Evolutionary conservation across 2,888 invertebrate species (phyloP), one percentile per base, ranked within the genome.

Genomic region (Phaedon cochleariae): DNA sequence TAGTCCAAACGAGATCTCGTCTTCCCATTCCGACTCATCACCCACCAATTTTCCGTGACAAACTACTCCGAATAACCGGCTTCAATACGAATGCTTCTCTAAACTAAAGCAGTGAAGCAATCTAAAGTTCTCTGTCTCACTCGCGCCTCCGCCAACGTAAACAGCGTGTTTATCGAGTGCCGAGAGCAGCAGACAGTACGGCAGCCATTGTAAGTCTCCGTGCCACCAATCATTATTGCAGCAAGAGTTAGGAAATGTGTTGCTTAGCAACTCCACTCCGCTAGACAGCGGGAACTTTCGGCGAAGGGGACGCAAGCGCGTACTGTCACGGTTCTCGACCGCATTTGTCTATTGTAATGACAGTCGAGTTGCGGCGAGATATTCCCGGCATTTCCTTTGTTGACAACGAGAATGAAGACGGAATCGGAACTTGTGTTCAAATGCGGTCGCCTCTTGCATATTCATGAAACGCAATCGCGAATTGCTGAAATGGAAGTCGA

Each of bases 181-280:
- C 69, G 75, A 79, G 74, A 76, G 76, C 69, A 58, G 62, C 64
- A 77, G 76, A 79, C 78, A 73, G 73, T 71, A 68, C 72, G 81
- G 82, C 83, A 79, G 82, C 83, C 84, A 83, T 83, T 83, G 83
- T 81, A 78, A 81, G 81, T 77, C 77, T 80, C 78, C 77, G 75
- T 76, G 79, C 82, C 81, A 82, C 84, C 84, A 83, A 83, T 83
- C 83, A 82, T 83, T 83, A 82, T 77, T 80, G 81, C 80, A 76
- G 82, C 81, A 81, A 80, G 82, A 83, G 81, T 82, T 82, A 81
- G 81, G 65, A 80, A 80, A 79, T 78, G 77, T 78, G 84, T 84
- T 83, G 83, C 84, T 78, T 75, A 79, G 83, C 83, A 83, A 83
- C 83, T 79, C 69, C 70, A 70, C 29, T 55, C 31, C 62, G 57